Base-by-base conservation (phyloP, 2,113 vertebrate species). In the Lophius piscatorius region DNA sequence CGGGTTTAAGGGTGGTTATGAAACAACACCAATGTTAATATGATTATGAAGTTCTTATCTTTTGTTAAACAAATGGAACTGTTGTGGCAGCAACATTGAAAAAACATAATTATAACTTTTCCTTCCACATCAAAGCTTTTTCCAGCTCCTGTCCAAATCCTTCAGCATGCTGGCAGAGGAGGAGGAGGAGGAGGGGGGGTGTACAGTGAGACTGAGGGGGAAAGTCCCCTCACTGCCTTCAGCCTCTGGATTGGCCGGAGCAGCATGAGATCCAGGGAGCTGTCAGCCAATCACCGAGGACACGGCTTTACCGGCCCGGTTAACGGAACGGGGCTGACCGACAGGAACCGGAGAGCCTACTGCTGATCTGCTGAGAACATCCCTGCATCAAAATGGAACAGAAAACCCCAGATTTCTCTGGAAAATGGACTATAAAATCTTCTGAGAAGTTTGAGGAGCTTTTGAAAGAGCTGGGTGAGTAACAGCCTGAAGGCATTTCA, bases 361-460 rank as follows among this genome's bases (percentile, higher is more conserved):
- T 26, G 35, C 13, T 46, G 12, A 38, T 46, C 47, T 57, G 1
- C 11, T 11, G 23, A 49, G 2, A 24, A 12, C 16, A 29, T 44
- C n/a, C 40, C 18, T 21, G 40, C 13, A 40, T 36, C 12, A 49
- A 48, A 33, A 87, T 85, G 88, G 83, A 89, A 55, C 54, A 60
- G n/a, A 90, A 81, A 75, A 87, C 91, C 64, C 70, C 92, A 20
- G 91, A 95, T 78, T 97, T 96, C 79, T 92, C 94, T 9, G 95
- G 95, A 39, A 93, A 89, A 73, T 97, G 94, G 95, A 95, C 90
- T 75, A 97, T 96, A 91, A 92, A 92, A 75, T 91, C 90, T n/a
- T 96, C 94, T 0, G 93, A 96, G 78, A 92, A 94, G 78, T 97
- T 97, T 34, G 95, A 96, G 83, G 95, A 96, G 48, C 91, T 97